These are phyloP conservation scores for Agelas oroides DNA, from an alignment of 37 sponge, comb jelly and placozoan genomes.

Conservation along the genomic window DNA sequence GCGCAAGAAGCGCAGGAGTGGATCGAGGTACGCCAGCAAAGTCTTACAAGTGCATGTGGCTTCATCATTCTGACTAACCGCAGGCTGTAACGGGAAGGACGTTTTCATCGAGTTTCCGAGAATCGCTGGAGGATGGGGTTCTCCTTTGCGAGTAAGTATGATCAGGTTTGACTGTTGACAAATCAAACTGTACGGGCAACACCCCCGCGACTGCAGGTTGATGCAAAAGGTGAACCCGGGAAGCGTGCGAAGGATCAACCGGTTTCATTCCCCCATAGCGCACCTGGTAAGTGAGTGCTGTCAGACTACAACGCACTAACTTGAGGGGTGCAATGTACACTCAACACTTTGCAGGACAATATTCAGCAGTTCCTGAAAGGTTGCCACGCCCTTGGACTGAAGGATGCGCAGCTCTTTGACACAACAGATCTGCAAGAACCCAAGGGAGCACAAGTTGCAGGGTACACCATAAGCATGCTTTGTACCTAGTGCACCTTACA, in stretches of 20 bases:
- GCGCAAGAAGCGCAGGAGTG: slow-evolving; percentile 63
- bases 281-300: slow-evolving; percentile 58
- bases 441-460: background rate
- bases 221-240: slow-evolving; percentile 74
- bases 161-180: background rate
- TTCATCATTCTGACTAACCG: background rate
- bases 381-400: slow-evolving; percentile 76
- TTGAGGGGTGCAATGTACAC: background rate
- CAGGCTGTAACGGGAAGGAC: slow-evolving; percentile 82
- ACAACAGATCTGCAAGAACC: slow-evolving; percentile 81
- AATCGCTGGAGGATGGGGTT: slow-evolving; percentile 79
- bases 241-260: slow-evolving; percentile 73
- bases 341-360: slow-evolving; percentile 74
- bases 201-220: slow-evolving; percentile 51
- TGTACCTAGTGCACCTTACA: background rate
- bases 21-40: slow-evolving; percentile 78
- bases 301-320: background rate
- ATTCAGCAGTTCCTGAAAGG: slow-evolving; percentile 75
- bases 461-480: slow-evolving; percentile 37
- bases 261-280: slow-evolving; percentile 54
- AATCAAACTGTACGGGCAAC: background rate
- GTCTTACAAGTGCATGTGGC: too few species aligned
- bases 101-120: slow-evolving; percentile 61
- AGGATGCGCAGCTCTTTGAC: slow-evolving; percentile 85
- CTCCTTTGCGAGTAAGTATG: slow-evolving; percentile 92